Evolutionary conservation across 2,888 invertebrate species (phyloP), one percentile per base, ranked within the genome.

Genomic region (Gastracanthus pulcherrimus): DNA sequence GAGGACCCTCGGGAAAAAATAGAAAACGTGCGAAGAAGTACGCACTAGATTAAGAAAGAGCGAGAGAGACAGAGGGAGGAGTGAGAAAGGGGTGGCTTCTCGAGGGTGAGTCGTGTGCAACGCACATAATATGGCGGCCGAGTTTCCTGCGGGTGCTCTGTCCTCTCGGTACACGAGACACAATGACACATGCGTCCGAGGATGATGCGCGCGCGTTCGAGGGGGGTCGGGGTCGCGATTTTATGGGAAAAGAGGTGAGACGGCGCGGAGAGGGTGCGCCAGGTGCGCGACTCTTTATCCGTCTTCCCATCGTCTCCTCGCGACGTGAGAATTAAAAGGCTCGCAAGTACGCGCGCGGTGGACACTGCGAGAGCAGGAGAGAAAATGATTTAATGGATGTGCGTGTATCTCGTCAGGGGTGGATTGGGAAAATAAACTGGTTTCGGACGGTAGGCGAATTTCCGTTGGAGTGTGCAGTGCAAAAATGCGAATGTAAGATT

Each of bases 251-350:
- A 69, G 45, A 58, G n/a, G n/a, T n/a, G n/a, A n/a, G n/a, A n/a
- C n/a, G n/a, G n/a, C n/a, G n/a, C n/a, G 62, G 26, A 67, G 70
- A 55, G 16, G 13, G 29, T 41, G 7, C 38, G 16, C 38, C 31
- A 23, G 19, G 23, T 48, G 11, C 26, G 9, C 45, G 45, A 19
- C 45, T 58, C 58, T 16, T 9, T 16, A 6, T 58, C 34, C 19
- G 23, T 31, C 41, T 77, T 66, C 72, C 48, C 80, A 72, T 45
- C 67, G 34, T 60, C 19, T 19, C 7, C 67, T 67, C 23, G 19
- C 38, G 55, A 81, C 66, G 76, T 81, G 81, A 77, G 81, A 81
- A 81, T 76, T 51, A 76, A 66, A 58, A 45, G n/a, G 23, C 23
- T 16, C 13, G n/a, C 16, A n/a, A n/a, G n/a, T 11, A 0, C 58